A percentile compares a stretch with the other conserved stretches of the same genome.
Conservation (phyloP, 2,888 invertebrate species). For the Tolmerus cingulatus region DNA sequence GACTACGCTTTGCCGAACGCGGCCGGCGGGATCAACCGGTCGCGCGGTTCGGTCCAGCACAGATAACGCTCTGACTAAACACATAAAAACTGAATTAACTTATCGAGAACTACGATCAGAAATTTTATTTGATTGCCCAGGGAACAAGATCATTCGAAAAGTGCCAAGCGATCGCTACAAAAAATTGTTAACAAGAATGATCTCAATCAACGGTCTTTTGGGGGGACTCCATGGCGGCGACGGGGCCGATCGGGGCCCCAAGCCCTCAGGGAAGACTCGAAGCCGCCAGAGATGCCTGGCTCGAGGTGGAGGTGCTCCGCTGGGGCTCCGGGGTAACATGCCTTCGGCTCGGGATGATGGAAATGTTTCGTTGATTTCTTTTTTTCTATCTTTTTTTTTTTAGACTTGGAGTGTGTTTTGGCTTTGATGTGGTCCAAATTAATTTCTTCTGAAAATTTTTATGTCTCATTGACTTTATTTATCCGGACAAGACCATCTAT, state of each 20-base stretch:
- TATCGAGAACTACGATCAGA: constrained; percentile 64
- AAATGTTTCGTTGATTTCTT: constrained; percentile 29
- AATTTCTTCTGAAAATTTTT: constrained; percentile 47
- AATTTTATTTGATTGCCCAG: constrained; percentile 64
- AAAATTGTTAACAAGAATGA: constrained; percentile 47
- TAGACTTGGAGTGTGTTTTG: not conserved
- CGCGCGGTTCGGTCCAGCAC: constrained; percentile 46
- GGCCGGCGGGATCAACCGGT: not conserved
- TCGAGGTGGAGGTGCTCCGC: not conserved
- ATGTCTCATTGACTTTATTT: constrained; percentile 42
- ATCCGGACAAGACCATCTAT: constrained; percentile 45
- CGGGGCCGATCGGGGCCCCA: not conserved
- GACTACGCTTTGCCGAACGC: not conserved
- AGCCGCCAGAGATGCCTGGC: not conserved
- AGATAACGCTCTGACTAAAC: constrained; percentile 55
- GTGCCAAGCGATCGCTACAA: constrained; percentile 55
- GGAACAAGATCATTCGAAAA: constrained; percentile 64
- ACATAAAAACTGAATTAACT: constrained; percentile 65
- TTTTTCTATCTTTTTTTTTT: not conserved
- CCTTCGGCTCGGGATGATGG: constrained; percentile 4
- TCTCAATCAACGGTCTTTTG: constrained; percentile 3
- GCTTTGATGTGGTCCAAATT: constrained; percentile 42
- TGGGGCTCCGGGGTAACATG: not conserved
- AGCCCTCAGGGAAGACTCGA: not conserved
- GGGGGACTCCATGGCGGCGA: not conserved